Conservation (phyloP, 2,888 invertebrate genomes). For the Agapetus fuscipes region DNA sequence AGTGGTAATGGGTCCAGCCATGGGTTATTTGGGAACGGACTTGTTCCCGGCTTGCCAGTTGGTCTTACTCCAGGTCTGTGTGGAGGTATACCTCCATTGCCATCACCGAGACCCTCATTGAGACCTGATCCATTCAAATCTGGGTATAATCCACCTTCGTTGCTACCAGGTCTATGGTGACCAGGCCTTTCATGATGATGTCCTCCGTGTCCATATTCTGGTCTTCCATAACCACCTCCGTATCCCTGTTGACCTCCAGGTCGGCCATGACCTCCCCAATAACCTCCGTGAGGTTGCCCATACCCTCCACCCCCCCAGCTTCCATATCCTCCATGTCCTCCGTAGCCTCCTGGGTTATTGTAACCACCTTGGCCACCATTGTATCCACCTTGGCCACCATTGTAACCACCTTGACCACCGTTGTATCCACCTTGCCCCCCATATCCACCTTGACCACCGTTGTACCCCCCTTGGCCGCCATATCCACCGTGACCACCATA, state of each 20-base stretch:
- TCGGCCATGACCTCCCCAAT: no score
- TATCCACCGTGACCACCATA: slow-evolving; percentile 10
- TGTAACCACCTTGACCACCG: no score
- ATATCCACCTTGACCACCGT: slow-evolving; percentile 4
- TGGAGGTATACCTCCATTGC: neutral
- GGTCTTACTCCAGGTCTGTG: neutral
- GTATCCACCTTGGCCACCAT: slow-evolving; percentile 2
- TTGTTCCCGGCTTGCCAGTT: no score
- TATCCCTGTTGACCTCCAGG: neutral
- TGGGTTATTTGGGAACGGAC: no score
- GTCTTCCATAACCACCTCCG: slow-evolving; percentile 2
- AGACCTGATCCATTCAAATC: no score
- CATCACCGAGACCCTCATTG: neutral
- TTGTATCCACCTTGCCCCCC: neutral
- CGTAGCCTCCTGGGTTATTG: neutral
- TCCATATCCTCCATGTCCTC: neutral
- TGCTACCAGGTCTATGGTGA: neutral
- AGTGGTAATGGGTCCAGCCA: no score
- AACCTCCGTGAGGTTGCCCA: neutral
- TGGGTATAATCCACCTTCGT: neutral
- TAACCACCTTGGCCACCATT: slow-evolving; percentile 5
- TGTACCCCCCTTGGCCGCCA: no score
- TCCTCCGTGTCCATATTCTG: slow-evolving; percentile 6
- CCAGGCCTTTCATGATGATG: neutral
- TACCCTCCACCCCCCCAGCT: neutral